Percentiles rank a stretch among this genome's conserved stretches.
These are phyloP conservation scores for Perccottus glenii DNA, from an alignment of 2,113 vertebrate species.

Conservation along the genomic window DNA sequence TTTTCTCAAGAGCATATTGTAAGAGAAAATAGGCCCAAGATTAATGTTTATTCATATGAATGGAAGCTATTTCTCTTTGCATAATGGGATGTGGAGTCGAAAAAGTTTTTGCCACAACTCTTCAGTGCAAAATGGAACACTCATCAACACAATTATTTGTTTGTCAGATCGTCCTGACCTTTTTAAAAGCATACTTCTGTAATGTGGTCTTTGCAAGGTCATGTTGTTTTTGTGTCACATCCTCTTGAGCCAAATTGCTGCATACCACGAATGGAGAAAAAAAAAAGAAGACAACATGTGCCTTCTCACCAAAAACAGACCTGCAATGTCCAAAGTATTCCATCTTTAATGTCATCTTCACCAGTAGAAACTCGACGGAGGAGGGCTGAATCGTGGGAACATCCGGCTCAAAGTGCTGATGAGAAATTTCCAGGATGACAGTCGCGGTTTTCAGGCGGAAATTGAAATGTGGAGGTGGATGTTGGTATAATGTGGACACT, in stretches of 20 bases:
- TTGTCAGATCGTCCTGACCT: slow-evolving; percentile 57
- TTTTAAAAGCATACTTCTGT: slow-evolving; percentile 8
- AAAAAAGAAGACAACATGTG: slow-evolving; percentile 1
- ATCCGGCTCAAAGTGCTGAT: not conserved
- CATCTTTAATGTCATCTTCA: slow-evolving; percentile 30
- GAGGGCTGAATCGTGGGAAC: slow-evolving; percentile 6
- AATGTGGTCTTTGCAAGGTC: slow-evolving; percentile 30
- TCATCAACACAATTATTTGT: not conserved
- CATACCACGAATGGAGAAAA: slow-evolving; percentile 4
- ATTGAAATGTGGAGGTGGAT: slow-evolving; percentile 9
- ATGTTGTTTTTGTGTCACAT: slow-evolving; percentile 20
- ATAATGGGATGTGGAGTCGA: too few relatives aligned
- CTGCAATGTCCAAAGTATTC: too few relatives aligned
- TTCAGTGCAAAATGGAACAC: not conserved
- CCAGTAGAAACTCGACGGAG: slow-evolving; percentile 12
- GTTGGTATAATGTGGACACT: not conserved
- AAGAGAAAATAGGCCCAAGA: too few relatives aligned
- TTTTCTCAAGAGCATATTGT: too few relatives aligned
- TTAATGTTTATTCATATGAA: too few relatives aligned
- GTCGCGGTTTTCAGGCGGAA: slow-evolving; percentile 7
- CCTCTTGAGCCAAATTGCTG: slow-evolving; percentile 11
- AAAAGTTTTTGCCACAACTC: not conserved
- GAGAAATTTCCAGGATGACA: slow-evolving; percentile 2
- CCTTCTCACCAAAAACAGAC: not conserved
- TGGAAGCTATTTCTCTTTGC: too few relatives aligned